Base-by-base conservation (phyloP, 2,113 vertebrate species). In the Burhinus bistriatus region DNA sequence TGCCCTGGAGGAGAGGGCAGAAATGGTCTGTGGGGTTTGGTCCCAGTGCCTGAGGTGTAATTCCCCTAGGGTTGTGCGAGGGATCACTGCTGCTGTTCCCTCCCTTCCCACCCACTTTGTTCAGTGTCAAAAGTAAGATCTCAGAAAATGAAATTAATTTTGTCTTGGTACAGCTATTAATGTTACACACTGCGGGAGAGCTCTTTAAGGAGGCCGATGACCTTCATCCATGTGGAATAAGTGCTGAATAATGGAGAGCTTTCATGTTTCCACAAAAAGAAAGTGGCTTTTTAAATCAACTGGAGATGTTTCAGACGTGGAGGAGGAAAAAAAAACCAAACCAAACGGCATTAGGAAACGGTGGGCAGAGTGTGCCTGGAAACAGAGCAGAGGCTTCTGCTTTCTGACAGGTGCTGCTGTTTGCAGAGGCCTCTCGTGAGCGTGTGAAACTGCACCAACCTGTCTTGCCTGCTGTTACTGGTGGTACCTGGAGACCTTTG, bases 151-250 rank as follows among this genome's bases (percentile, higher is more conserved):
- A 87, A 97, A 92, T 82, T 95, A 89, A 64, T 92, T 96, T 97
- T 34, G 13, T 85, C 54, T 42, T 51, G 13, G 42, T 94, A 71
- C 80, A 78, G 66, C 59, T 94, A 9, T 96, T 95, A 79, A 70
- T 32, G 51, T 93, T 93, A 34, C 62, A 83, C 15, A 6, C 87
- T 80, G 42, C 4, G 0, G 71, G 87, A 94, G 58, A 42, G 78
- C 89, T 77, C 83, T 96, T 85, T 64, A 85, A 90, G 69, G 80
- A 76, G 47, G 77, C 89, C 27, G 1, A 7, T 38, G 26, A 72
- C 85, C 75, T 96, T 75, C 82, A 80, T 91, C 90, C 90, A 91
- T 69, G 64, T 87, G 88, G 66, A 96, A 91, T 96, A 95, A 97
- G 85, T 82, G 95, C 90, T 95, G 83, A 62, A 96, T 96, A 85